A percentile compares a stretch with the other conserved stretches of the same genome.
These are phyloP conservation scores for Podargus strigoides DNA, from an alignment of 2,797 vertebrate species.

Conservation along the genomic window DNA sequence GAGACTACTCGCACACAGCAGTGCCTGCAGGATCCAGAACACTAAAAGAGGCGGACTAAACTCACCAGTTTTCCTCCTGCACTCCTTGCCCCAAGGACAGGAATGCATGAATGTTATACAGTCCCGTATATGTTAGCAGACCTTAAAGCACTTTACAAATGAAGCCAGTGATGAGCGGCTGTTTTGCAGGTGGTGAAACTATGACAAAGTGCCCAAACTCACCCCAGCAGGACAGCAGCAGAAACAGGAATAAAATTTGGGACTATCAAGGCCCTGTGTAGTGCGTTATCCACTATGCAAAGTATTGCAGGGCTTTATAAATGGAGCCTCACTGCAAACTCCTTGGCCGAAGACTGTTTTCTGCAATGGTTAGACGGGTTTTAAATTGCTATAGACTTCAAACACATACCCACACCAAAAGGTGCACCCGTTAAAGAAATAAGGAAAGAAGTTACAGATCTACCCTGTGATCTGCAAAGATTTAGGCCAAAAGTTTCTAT, in stretches of 20 bases:
- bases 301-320: not conserved
- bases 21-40: not conserved
- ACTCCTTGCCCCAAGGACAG: not conserved
- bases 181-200: not conserved
- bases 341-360: not conserved
- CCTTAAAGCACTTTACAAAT: not conserved
- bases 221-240: not conserved
- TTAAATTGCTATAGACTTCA: not conserved
- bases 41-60: not conserved
- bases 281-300: not conserved
- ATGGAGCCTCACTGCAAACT: not conserved
- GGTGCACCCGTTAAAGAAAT: accelerated
- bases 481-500: not conserved
- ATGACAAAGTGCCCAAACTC: not conserved
- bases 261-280: accelerated
- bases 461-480: not conserved
- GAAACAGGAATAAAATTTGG: not conserved
- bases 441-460: not conserved
- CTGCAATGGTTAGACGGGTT: not conserved
- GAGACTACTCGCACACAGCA: accelerated
- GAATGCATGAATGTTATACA: not conserved
- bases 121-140: not conserved
- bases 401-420: not conserved
- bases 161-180: not conserved
- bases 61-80: not conserved